A percentile compares a stretch with the other conserved stretches of the same genome.
phyloP scores from a whole-genome alignment of 2,797 vertebrate genomes.

The Tiaroga cobitis region DNA sequence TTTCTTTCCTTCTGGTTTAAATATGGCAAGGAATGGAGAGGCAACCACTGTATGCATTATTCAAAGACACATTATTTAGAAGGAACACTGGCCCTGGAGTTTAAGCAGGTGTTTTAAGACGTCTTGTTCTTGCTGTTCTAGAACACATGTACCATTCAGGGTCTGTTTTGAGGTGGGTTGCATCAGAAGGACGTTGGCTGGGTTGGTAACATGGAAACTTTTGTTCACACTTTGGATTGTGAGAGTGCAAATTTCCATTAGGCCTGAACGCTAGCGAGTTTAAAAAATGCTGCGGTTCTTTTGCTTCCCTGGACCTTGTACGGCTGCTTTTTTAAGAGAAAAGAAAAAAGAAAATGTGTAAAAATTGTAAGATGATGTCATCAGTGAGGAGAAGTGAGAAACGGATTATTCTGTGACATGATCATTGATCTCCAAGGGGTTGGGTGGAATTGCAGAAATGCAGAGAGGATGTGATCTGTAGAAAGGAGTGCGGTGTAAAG shows the following conservation, averaged over 20 bases:
- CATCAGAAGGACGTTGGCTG: background rate
- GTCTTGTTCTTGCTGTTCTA: constrained; percentile 3
- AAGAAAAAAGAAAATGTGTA: background rate
- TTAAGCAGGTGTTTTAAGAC: constrained; percentile 46
- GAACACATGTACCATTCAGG: constrained; percentile 8
- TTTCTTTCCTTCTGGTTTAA: constrained; percentile 21
- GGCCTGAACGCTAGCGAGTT: constrained; percentile 7
- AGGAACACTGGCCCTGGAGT: constrained; percentile 34
- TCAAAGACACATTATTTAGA: constrained; percentile 38
- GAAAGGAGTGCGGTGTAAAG: background rate
- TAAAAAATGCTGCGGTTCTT: constrained; percentile 6
- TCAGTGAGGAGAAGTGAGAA: constrained; percentile 11
- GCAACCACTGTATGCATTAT: background rate
- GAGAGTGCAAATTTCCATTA: constrained; percentile 33
- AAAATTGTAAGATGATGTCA: background rate
- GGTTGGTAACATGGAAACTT: constrained; percentile 54
- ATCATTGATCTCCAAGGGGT: constrained; percentile 28
- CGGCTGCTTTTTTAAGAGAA: constrained; percentile 17
- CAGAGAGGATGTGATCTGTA: constrained; percentile 26
- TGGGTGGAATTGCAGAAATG: constrained; percentile 55
- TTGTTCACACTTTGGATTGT: constrained; percentile 54
- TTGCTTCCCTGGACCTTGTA: constrained; percentile 14
- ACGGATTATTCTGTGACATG: background rate
- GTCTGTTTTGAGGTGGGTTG: background rate
- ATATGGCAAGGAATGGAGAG: constrained; percentile 31